A percentile compares a stretch with the other conserved stretches of the same genome.
These are phyloP conservation scores for Microcaecilia unicolor DNA, from an alignment of 2,797 vertebrate genomes.

Conservation along the genomic window DNA sequence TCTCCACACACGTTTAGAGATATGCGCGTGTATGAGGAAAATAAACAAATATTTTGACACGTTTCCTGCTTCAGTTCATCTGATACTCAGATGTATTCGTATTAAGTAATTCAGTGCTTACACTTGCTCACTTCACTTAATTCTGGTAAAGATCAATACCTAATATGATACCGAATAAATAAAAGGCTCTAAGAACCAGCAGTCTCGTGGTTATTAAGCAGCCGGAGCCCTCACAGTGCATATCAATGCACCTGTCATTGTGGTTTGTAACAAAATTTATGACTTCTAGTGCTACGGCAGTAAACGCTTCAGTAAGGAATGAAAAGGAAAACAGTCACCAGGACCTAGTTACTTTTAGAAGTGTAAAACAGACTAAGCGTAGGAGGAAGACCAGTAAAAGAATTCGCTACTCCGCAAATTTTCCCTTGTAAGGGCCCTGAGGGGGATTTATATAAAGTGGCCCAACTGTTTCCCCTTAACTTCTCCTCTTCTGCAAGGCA, in stretches of 20 bases:
- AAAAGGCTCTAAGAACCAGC: conserved; percentile 56
- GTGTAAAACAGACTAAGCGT: conserved; percentile 82
- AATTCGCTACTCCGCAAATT: conserved; percentile 72
- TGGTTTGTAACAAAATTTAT: conserved; percentile 91
- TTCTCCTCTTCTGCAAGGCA: background rate
- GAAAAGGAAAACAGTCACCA: conserved; percentile 78
- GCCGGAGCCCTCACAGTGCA: conserved; percentile 72
- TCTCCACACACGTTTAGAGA: background rate
- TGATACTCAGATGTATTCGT: conserved; percentile 1
- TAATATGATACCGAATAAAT: conserved; percentile 68
- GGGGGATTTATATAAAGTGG: conserved; percentile 60
- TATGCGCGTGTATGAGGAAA: background rate
- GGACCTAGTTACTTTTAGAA: conserved; percentile 69
- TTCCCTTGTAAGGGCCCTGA: conserved; percentile 35
- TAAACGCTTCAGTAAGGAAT: conserved; percentile 82
- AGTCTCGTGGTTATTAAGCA: conserved; percentile 67
- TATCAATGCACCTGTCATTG: conserved; percentile 99
- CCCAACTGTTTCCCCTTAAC: conserved; percentile 3
- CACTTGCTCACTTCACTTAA: conserved; percentile 57
- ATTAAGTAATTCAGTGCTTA: conserved; percentile 33
- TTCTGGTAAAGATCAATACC: conserved; percentile 61
- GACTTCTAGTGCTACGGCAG: conserved; percentile 77
- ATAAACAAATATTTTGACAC: background rate
- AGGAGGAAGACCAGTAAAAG: conserved; percentile 86
- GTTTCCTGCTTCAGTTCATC: conserved; percentile 1